phyloP scores from a whole-genome alignment of 2,888 invertebrate genomes.

The Leptinotarsa rubiginosa region DNA sequence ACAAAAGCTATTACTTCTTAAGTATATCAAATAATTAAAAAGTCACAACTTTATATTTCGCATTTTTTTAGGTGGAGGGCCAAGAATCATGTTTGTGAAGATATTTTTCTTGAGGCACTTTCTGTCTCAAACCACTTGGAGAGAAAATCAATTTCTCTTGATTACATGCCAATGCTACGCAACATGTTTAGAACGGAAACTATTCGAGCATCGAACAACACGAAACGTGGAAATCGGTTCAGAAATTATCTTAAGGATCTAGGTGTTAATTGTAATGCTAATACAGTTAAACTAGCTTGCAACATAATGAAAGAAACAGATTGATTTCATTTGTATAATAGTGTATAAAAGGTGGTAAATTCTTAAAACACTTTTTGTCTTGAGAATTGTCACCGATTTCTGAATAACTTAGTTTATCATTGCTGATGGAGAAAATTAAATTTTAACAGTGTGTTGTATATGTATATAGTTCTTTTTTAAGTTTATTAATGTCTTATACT shows the following conservation, averaged over 20 bases:
- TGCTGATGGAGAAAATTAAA: not conserved
- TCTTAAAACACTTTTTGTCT: too few species aligned
- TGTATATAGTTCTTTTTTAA: not conserved
- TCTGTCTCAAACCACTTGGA: constrained; percentile 68
- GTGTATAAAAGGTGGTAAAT: not conserved
- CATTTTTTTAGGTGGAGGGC: constrained; percentile 64
- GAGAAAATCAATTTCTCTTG: constrained; percentile 71
- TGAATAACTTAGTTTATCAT: not conserved
- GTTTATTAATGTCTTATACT: not conserved
- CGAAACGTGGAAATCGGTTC: constrained; percentile 79
- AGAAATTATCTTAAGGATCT: constrained; percentile 75
- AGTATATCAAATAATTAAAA: not conserved
- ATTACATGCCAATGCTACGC: constrained; percentile 78
- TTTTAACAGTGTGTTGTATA: not conserved
- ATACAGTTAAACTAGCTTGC: constrained; percentile 37
- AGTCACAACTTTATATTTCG: not conserved
- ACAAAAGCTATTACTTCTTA: too few species aligned
- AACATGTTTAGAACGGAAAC: constrained; percentile 78
- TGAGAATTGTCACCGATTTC: not conserved
- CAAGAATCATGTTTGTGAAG: constrained; percentile 60
- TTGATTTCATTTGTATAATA: not conserved
- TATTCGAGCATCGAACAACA: constrained; percentile 69
- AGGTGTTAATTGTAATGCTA: constrained; percentile 37
- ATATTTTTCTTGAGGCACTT: constrained; percentile 69
- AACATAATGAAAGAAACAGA: constrained; percentile 34